These are phyloP conservation scores for Maconellicoccus hirsutus DNA, from an alignment of 1,140 invertebrate species.

Conservation along the genomic window DNA sequence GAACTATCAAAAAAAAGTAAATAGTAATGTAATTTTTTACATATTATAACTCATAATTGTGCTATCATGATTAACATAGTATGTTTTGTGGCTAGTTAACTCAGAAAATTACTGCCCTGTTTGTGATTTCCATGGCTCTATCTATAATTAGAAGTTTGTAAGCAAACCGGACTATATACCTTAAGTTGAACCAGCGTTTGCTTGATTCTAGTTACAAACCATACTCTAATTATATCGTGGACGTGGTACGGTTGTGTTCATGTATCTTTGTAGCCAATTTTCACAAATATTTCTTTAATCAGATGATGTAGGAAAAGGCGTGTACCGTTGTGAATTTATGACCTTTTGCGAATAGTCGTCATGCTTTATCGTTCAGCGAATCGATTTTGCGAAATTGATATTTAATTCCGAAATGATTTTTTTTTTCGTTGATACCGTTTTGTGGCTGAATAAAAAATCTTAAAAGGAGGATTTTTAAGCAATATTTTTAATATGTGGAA, in stretches of 20 bases:
- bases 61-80: slow-evolving; percentile 21
- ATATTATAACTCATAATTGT: slow-evolving; percentile 3
- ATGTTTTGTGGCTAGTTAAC: slow-evolving; percentile 15
- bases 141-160: slow-evolving; percentile 16
- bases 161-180: background rate
- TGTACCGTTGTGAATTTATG: background rate
- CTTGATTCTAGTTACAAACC: background rate
- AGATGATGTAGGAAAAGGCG: background rate
- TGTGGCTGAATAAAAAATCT: too few species aligned
- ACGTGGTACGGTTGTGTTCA: background rate
- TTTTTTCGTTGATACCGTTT: too few species aligned
- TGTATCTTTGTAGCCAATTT: slow-evolving; percentile 17
- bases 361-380: background rate
- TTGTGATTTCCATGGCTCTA: slow-evolving; percentile 13
- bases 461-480: too few species aligned
- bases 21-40: slow-evolving; percentile 20
- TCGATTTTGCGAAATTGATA: too few species aligned
- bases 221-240: slow-evolving; percentile 13
- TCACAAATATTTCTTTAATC: background rate
- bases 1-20: background rate
- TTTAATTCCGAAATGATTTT: too few species aligned
- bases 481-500: too few species aligned
- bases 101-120: slow-evolving; percentile 11
- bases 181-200: background rate
- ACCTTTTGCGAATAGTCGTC: background rate